A percentile compares a stretch with the other conserved stretches of the same genome.
Evolutionary conservation across 2,888 invertebrate genomes (phyloP).

Genomic region (Calameuta pallipes): DNA sequence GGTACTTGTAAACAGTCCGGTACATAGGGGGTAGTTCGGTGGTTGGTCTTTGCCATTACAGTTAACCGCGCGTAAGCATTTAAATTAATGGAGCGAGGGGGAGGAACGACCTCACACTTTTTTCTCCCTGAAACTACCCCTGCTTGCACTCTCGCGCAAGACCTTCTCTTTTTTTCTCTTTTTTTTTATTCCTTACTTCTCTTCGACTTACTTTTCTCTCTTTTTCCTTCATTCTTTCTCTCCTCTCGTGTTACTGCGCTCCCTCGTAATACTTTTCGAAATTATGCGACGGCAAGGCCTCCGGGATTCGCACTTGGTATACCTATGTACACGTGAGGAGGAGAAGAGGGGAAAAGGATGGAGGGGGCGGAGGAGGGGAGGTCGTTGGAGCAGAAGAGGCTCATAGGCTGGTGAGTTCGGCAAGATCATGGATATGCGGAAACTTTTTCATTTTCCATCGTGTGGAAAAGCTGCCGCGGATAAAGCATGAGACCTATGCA

Average conservation of each 20-base stretch:
- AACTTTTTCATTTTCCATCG: not conserved
- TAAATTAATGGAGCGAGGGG: not conserved
- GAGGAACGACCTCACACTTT: not conserved
- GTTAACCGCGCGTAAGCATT: not conserved
- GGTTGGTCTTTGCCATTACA: not conserved
- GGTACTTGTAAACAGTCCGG: not conserved
- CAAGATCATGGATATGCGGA: not conserved
- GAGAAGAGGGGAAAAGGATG: too few relatives aligned
- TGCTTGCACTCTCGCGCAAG: not conserved
- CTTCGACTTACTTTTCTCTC: not conserved
- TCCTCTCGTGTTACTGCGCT: not conserved
- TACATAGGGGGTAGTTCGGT: not conserved
- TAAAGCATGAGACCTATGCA: not conserved
- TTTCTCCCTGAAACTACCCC: not conserved
- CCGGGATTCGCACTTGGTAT: not conserved
- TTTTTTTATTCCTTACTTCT: not conserved
- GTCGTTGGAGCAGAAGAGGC: too few relatives aligned
- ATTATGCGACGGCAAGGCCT: not conserved
- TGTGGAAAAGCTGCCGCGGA: not conserved
- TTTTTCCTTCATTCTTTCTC: not conserved
- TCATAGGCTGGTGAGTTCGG: not conserved
- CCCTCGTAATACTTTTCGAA: not conserved
- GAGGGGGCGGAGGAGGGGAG: too few relatives aligned
- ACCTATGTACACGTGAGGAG: not conserved
- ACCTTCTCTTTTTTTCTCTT: not conserved